Percentiles rank a stretch among this genome's conserved stretches.
Conservation (phyloP, 2,113 vertebrate genomes). For the Melospiza georgiana region DNA sequence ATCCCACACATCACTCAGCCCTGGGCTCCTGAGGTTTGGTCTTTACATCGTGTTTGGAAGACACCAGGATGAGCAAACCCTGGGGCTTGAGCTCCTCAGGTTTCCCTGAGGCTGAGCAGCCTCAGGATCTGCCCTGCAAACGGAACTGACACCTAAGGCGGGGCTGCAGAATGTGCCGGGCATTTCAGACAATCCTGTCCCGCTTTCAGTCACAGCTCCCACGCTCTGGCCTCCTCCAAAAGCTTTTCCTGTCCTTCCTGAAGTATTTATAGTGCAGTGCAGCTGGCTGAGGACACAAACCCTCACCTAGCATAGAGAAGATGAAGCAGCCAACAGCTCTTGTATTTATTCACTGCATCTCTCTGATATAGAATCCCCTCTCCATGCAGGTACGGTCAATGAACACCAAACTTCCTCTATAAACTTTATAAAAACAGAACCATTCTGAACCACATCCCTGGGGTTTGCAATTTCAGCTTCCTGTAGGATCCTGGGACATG, state of each 20-base stretch:
- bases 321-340: not conserved
- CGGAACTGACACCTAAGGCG: rapidly evolving
- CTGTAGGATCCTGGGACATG: rapidly evolving
- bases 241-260: not conserved
- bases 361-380: rapidly evolving
- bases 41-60: rapidly evolving
- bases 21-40: too few relatives aligned
- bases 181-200: not conserved
- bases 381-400: not conserved
- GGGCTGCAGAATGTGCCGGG: not conserved
- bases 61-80: not conserved
- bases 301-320: not conserved
- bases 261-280: not conserved
- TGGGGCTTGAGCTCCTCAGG: not conserved
- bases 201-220: not conserved
- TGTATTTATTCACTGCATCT: not conserved
- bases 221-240: not conserved
- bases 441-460: rapidly evolving
- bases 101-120: too few relatives aligned
- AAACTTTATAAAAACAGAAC: not conserved
- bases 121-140: not conserved
- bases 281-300: not conserved
- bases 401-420: not conserved
- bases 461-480: not conserved
- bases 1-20: rapidly evolving